Evolutionary conservation across 2,113 vertebrate genomes (phyloP).

Genomic region (Brienomyrus brachyistius): DNA sequence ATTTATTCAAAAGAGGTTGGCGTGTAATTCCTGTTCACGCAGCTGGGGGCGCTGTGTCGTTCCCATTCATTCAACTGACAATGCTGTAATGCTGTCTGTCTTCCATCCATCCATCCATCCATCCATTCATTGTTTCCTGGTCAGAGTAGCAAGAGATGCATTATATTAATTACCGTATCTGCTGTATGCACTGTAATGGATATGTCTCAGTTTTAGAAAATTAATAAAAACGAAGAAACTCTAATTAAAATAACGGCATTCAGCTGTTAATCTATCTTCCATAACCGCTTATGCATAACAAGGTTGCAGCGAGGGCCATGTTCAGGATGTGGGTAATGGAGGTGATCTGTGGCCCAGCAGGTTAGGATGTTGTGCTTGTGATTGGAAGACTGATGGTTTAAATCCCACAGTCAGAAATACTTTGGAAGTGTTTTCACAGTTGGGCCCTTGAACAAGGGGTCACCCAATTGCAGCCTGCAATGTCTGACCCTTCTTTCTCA

Average conservation of each 20-base stretch:
- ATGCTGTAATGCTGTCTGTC: not conserved
- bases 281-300: not conserved
- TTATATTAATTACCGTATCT: not conserved
- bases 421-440: not conserved
- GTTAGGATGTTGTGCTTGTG: not conserved
- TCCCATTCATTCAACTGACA: not conserved
- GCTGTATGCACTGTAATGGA: not conserved
- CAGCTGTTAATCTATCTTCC: not conserved
- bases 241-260: not conserved
- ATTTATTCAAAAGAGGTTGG: not conserved
- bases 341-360: not conserved
- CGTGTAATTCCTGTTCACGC: not conserved
- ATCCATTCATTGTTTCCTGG: not conserved
- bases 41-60: not conserved
- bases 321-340: not conserved
- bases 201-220: not conserved
- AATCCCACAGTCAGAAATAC: not conserved
- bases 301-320: not conserved
- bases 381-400: not conserved
- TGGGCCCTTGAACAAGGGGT: not conserved
- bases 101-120: not conserved
- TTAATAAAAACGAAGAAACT: not conserved
- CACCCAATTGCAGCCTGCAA: not conserved
- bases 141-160: no score
- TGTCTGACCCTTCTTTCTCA: not conserved